Evolutionary conservation across 1,140 invertebrate genomes (phyloP), one percentile per base, ranked within the genome.

Genomic region (Drosophila varians): DNA sequence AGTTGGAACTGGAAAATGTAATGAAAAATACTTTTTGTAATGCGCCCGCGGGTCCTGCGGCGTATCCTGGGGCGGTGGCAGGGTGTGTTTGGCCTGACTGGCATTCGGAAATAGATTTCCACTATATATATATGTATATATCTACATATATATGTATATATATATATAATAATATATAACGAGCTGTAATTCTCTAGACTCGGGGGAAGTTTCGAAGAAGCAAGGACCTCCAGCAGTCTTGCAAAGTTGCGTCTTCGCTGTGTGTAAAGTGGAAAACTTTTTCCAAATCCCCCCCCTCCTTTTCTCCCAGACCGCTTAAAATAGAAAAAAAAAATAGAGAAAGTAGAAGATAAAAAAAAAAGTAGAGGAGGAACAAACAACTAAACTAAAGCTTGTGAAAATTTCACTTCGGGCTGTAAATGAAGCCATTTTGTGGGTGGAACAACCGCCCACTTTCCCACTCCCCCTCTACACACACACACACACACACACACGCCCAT

Each of bases 61-160:
- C n/a, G n/a, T n/a, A n/a, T n/a, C n/a, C n/a, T n/a, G 4, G 1
- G 25, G n/a, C 7, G 45, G 11, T 9, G 25, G 2, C 6, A 5
- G 14, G 7, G 28, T 34, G 18, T 12, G 25, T n/a, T n/a, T 14
- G 18, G 28, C 26, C 12, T 72, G 73, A 64, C 77, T 82, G 66
- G 60, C 76, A 86, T 87, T 86, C 82, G 80, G 87, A 84, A 86
- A 86, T 86, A 86, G 80, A 86, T 86, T 87, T 87, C 58, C 76
- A 76, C 76, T 76, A 76, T 78, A 75, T 42, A 58, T 11, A 57
- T 36, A 8, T 34, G 9, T 49, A 57, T 49, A 23, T 60, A 28
- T 47, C 8, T 18, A 9, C 16, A 4, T 16, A 3, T 31, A 9
- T 36, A 57, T 36, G n/a, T 23, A 23, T 25, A 12, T 49, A 51